Evolutionary conservation across 1,140 invertebrate genomes (phyloP).

Genomic region (Nasonia longicornis): DNA sequence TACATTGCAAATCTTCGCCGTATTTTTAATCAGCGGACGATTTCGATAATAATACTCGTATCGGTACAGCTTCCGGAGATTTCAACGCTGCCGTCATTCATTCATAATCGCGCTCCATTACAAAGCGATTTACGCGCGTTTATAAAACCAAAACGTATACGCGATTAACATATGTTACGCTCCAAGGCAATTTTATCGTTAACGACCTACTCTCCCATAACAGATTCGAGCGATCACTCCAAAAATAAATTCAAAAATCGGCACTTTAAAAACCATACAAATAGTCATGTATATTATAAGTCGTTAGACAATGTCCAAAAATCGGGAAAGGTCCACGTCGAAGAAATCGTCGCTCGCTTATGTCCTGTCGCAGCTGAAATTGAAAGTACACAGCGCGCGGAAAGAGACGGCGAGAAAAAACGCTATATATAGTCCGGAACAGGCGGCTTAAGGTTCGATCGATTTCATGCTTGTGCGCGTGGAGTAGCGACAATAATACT

Average conservation of each 20-base stretch:
- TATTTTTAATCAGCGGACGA: too few relatives aligned
- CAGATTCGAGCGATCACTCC: too few relatives aligned
- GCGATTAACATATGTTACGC: neutral
- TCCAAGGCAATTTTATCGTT: too few relatives aligned
- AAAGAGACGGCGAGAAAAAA: neutral
- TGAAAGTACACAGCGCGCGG: conserved; percentile 1
- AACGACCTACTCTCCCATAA: too few relatives aligned
- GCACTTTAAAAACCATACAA: too few relatives aligned
- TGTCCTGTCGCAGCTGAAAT: neutral
- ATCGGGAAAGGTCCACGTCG: neutral
- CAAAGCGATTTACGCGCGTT: neutral
- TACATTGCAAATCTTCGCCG: too few relatives aligned
- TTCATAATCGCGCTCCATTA: neutral
- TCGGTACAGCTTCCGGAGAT: too few relatives aligned
- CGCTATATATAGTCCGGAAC: neutral
- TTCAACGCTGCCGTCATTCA: neutral
- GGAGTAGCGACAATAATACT: too few relatives aligned
- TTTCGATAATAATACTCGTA: too few relatives aligned
- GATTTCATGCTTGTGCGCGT: neutral
- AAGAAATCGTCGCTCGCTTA: neutral
- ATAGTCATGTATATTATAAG: too few relatives aligned
- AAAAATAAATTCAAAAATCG: too few relatives aligned
- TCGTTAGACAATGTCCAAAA: neutral
- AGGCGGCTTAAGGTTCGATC: neutral
- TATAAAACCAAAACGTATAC: too few relatives aligned